Evolutionary conservation across 92 coral and sea anemone genomes (phyloP).

Genomic region (Porites divaricata): DNA sequence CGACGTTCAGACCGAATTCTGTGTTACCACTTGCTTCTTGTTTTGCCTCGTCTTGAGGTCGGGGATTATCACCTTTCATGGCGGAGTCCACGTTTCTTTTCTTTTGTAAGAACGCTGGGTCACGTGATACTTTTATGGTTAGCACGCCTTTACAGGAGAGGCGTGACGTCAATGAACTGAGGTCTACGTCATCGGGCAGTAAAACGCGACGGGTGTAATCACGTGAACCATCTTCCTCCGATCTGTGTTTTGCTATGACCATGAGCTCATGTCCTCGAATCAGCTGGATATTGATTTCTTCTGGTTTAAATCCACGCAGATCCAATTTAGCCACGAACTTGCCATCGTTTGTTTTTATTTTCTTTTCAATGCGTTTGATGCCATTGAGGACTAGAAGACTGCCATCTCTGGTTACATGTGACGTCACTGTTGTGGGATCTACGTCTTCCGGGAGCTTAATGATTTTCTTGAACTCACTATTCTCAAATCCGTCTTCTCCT

Average conservation of each 20-base stretch:
- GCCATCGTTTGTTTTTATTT: slow-evolving; percentile 29
- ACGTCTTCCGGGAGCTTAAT: slow-evolving; percentile 55
- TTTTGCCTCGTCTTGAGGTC: background rate
- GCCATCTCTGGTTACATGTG: slow-evolving; percentile 52
- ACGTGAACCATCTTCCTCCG: slow-evolving; percentile 54
- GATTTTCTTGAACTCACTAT: slow-evolving; percentile 52
- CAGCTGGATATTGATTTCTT: slow-evolving; percentile 53
- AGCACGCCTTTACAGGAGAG: slow-evolving; percentile 54
- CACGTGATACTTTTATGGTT: slow-evolving; percentile 52
- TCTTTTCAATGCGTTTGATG: slow-evolving; percentile 21
- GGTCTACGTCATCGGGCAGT: slow-evolving; percentile 59
- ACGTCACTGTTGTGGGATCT: slow-evolving; percentile 55
- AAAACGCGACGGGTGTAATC: slow-evolving; percentile 41
- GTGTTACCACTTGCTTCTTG: background rate
- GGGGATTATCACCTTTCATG: slow-evolving; percentile 5
- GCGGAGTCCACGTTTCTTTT: slow-evolving; percentile 26
- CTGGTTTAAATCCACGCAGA: slow-evolving; percentile 52
- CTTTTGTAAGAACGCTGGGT: slow-evolving; percentile 9
- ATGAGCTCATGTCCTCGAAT: slow-evolving; percentile 53
- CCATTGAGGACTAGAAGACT: slow-evolving; percentile 46
- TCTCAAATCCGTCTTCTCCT: slow-evolving; percentile 57
- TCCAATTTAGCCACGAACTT: slow-evolving; percentile 43
- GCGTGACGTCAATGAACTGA: slow-evolving; percentile 49
- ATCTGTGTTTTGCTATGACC: slow-evolving; percentile 45
- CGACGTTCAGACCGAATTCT: background rate